Evolutionary conservation across 1,140 invertebrate species (phyloP).

Genomic region (Dreissena rostriformis): DNA sequence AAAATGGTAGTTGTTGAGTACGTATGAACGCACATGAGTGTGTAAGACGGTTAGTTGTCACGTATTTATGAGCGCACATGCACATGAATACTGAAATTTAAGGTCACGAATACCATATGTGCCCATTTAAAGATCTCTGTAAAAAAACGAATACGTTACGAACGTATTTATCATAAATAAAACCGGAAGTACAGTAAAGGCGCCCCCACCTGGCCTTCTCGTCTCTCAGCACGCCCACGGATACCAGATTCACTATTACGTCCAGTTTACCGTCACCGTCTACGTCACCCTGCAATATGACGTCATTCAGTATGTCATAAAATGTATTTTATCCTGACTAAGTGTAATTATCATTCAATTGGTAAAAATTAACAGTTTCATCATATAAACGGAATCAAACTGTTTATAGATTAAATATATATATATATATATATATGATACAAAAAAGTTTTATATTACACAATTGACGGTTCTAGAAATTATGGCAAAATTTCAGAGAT

Average conservation of each 20-base stretch:
- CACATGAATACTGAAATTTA: background rate
- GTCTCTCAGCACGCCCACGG: slow-evolving; percentile 64
- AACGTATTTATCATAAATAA: too few species aligned
- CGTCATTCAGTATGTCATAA: background rate
- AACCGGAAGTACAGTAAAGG: too few species aligned
- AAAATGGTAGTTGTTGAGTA: background rate
- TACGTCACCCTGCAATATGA: slow-evolving; percentile 69
- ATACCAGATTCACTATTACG: slow-evolving; percentile 66
- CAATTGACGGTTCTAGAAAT: too few species aligned
- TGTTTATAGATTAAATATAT: background rate
- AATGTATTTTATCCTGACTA: background rate
- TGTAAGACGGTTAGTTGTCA: background rate
- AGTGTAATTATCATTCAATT: background rate
- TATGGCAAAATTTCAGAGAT: too few species aligned
- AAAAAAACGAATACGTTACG: too few species aligned
- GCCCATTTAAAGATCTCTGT: too few species aligned
- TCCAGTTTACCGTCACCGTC: slow-evolving; percentile 72
- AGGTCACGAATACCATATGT: too few species aligned
- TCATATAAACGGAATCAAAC: background rate
- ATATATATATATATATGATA: too few species aligned
- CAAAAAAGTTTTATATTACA: too few species aligned
- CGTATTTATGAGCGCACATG: background rate
- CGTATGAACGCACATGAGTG: background rate
- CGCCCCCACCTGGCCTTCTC: slow-evolving; percentile 56
- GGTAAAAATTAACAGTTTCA: background rate